phyloP scores from a whole-genome alignment of 2,113 vertebrate genomes.

The Rissa tridactyla region DNA sequence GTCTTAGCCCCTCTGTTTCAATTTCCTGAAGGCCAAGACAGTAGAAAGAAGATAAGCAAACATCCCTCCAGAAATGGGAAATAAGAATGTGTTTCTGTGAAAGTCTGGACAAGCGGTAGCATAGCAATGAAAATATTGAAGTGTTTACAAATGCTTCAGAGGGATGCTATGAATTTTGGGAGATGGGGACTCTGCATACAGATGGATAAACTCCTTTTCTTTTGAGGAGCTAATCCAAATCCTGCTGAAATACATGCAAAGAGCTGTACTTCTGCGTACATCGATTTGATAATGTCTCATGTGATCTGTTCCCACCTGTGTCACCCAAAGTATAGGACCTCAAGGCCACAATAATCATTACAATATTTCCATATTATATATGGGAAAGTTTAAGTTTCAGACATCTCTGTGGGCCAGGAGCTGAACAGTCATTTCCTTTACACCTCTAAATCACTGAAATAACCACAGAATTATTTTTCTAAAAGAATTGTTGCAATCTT shows the following conservation, averaged over 20 bases:
- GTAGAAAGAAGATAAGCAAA: constrained; percentile 29
- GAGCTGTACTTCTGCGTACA: not conserved
- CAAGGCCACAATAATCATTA: not conserved
- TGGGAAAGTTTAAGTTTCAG: not conserved
- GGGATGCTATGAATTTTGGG: not conserved
- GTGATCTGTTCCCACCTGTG: not conserved
- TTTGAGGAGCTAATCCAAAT: not conserved
- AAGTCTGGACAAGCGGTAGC: not conserved
- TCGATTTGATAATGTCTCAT: not conserved
- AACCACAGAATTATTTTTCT: not conserved
- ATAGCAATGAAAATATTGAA: not conserved
- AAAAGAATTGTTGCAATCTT: not conserved
- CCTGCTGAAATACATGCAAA: not conserved
- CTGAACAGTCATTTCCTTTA: not conserved
- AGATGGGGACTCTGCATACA: not conserved
- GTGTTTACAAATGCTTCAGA: not conserved
- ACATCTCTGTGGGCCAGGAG: not conserved
- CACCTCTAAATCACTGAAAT: not conserved
- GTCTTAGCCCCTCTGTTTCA: constrained; percentile 27
- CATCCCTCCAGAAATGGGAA: not conserved
- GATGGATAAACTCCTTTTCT: not conserved
- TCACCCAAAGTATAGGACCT: not conserved
- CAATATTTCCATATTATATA: not conserved
- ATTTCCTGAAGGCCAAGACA: constrained; percentile 16
- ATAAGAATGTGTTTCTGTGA: not conserved